phyloP scores from a whole-genome alignment of 2,113 vertebrate genomes.

The Peromyscus polionotus region DNA sequence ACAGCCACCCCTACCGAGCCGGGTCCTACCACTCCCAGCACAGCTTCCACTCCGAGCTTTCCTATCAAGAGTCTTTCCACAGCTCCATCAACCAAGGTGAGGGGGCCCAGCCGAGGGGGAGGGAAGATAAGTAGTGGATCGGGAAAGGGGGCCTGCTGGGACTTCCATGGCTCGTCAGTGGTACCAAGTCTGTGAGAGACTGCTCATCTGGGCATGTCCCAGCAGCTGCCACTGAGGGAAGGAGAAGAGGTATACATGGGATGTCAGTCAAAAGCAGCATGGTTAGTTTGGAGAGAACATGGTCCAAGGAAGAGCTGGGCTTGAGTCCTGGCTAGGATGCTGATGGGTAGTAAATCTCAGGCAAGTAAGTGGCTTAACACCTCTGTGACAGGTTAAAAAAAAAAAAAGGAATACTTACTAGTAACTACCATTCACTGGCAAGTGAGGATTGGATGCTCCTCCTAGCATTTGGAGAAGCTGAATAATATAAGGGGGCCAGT shows the following conservation, averaged over 20 bases:
- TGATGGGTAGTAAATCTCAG: neutral
- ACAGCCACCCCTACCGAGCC: constrained; percentile 73
- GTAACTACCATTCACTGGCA: neutral
- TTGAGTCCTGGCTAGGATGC: neutral
- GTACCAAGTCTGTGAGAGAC: neutral
- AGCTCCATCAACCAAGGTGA: constrained; percentile 77
- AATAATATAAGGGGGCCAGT: neutral
- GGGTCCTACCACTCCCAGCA: constrained; percentile 79
- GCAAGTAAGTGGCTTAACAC: neutral
- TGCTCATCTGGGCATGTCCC: neutral
- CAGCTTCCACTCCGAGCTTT: constrained; percentile 77
- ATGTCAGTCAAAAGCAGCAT: neutral
- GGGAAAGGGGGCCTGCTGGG: neutral
- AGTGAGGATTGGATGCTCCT: neutral
- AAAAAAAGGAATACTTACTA: neutral
- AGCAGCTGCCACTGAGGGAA: neutral
- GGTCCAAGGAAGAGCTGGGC: neutral
- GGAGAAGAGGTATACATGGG: neutral
- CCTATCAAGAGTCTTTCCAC: constrained; percentile 77
- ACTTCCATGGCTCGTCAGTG: neutral
- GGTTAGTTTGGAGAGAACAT: neutral
- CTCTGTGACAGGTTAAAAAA: neutral
- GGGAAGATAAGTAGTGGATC: fast-evolving
- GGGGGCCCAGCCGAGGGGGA: neutral
- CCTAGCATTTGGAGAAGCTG: neutral